Evolutionary conservation across 2,888 invertebrate species (phyloP).

Genomic region (Tetramorium bicarinatum): DNA sequence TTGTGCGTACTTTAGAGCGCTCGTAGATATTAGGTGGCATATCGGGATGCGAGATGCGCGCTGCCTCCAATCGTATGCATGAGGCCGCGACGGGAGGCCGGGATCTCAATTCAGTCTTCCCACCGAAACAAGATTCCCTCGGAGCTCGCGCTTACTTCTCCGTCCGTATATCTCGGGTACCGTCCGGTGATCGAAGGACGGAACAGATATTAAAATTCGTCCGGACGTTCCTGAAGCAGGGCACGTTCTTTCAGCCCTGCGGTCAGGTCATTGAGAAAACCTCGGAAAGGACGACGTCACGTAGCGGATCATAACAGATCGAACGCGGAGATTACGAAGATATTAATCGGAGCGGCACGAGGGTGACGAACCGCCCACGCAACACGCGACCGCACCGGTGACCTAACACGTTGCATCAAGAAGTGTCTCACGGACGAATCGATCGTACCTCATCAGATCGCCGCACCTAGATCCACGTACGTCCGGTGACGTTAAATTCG

Average conservation of each 20-base stretch:
- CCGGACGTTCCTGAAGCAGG: background rate
- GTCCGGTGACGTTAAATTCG: background rate
- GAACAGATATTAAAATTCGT: background rate
- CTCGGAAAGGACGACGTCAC: conserved; percentile 1
- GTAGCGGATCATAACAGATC: conserved; percentile 64
- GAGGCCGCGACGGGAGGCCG: conserved; percentile 67
- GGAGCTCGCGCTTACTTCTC: conserved; percentile 9
- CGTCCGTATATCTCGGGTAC: background rate
- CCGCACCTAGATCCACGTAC: background rate
- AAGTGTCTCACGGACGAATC: conserved; percentile 54
- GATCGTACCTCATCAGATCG: conserved; percentile 38
- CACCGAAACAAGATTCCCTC: conserved; percentile 57
- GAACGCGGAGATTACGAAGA: conserved; percentile 68
- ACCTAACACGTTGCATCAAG: conserved; percentile 77
- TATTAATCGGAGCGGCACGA: conserved; percentile 73
- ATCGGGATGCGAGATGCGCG: conserved; percentile 44
- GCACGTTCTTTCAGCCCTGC: background rate
- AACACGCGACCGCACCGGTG: conserved; percentile 65
- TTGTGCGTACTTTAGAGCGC: conserved; percentile 42
- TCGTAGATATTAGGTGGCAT: conserved; percentile 61
- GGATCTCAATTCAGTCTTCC: conserved; percentile 63
- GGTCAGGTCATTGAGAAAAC: conserved; percentile 54
- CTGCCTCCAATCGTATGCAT: conserved; percentile 54
- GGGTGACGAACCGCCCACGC: conserved; percentile 71
- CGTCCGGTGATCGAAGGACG: background rate